Evolutionary conservation across 2,888 invertebrate genomes (phyloP), one percentile per base, ranked within the genome.

Genomic region (Eilema sororculum): DNA sequence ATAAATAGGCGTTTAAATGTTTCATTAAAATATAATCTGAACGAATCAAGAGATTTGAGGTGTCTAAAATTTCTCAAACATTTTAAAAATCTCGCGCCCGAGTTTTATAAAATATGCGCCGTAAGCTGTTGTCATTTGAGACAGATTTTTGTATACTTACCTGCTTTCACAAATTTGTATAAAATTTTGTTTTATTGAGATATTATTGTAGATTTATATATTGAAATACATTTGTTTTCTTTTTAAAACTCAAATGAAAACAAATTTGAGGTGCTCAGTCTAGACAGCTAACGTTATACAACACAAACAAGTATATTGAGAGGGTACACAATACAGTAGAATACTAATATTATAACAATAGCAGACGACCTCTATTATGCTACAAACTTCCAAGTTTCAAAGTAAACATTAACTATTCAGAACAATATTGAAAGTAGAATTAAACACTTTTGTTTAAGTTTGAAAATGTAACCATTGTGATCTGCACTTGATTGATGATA

Each of bases 401-500:
- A 52, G n/a, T 52, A n/a, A 52, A 52, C 52, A 52, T 52, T n/a
- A 52, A 52, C n/a, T 9, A n/a, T 52, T 52, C n/a, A 52, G n/a
- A 20, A 52, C 52, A 52, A n/a, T 52, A 16, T 24, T 20, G 37
- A 58, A 65, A 65, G 65, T 33, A 65, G 67, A 59, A 69, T 71
- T 67, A 70, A 16, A 65, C 41, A 67, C 61, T 76, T 74, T 72
- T 61, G 10, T 69, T 75, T 61, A 52, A 52, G 22, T 67, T 65
- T 64, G 59, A 63, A 60, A 77, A 65, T 61, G 57, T 73, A 72
- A 24, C 60, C 33, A 56, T 67, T 68, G 64, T 75, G 24, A 24
- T 71, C 60, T 52, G 13, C 25, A 62, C 62, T 72, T 70, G 78
- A 79, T 77, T 72, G 63, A 72, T 74, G 77, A 68, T 75, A 69